A percentile compares a stretch with the other conserved stretches of the same genome.
Conservation (phyloP, 2,888 invertebrate genomes). For the Temnothorax unifasciatus region DNA sequence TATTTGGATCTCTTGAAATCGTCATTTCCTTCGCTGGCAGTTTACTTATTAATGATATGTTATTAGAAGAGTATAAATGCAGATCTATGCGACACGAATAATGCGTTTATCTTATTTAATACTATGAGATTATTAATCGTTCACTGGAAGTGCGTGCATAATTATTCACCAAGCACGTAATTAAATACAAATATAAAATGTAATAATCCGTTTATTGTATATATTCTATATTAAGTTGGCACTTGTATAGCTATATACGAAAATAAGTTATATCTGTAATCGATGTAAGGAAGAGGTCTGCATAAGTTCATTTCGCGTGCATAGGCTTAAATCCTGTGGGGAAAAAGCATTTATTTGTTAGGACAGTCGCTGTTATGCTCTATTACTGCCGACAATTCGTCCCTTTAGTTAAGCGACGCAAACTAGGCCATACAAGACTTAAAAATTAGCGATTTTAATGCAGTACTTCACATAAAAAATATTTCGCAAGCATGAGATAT, state of each 20-base stretch:
- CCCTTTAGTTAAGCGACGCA: slow-evolving; percentile 2
- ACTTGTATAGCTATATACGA: slow-evolving; percentile 63
- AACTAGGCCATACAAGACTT: slow-evolving; percentile 20
- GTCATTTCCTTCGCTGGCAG: slow-evolving; percentile 34
- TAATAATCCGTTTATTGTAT: slow-evolving; percentile 53
- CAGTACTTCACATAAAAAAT: slow-evolving; percentile 67
- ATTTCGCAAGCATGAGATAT: slow-evolving; percentile 47
- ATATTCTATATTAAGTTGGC: slow-evolving; percentile 60
- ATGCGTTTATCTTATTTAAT: slow-evolving; percentile 37
- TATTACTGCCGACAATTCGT: slow-evolving; percentile 23
- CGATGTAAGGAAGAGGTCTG: slow-evolving; percentile 45
- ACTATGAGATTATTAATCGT: slow-evolving; percentile 32
- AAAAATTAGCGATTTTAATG: slow-evolving; percentile 71
- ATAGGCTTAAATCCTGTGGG: slow-evolving; percentile 22
- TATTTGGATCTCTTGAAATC: slow-evolving; percentile 22
- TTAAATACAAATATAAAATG: slow-evolving; percentile 54
- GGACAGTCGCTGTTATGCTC: slow-evolving; percentile 27
- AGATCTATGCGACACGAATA: slow-evolving; percentile 33
- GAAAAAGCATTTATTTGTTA: slow-evolving; percentile 30
- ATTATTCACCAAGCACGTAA: slow-evolving; percentile 44
- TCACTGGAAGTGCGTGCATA: slow-evolving; percentile 39
- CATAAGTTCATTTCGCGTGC: slow-evolving; percentile 45
- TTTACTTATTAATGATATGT: slow-evolving; percentile 32
- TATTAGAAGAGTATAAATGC: slow-evolving; percentile 42
- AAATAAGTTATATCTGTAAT: slow-evolving; percentile 54